These are phyloP conservation scores for Lobophora halterata DNA, from an alignment of 2,888 invertebrate species.

Conservation along the genomic window DNA sequence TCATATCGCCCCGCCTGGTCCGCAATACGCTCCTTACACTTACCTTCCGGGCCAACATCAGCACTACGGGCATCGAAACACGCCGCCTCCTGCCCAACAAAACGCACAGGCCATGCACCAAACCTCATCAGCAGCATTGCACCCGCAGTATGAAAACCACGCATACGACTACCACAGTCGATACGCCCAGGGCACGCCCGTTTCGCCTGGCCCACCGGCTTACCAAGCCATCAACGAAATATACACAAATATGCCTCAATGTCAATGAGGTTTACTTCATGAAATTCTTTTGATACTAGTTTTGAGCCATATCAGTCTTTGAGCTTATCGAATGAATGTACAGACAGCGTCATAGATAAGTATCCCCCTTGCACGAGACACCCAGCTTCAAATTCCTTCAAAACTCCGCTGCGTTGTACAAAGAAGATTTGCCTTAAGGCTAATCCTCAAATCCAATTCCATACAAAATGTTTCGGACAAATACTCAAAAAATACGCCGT, in stretches of 20 bases:
- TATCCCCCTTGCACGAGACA: too few relatives aligned
- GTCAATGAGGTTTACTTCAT: slow-evolving; percentile 29
- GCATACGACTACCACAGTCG: slow-evolving; percentile 22
- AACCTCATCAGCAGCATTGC: too few relatives aligned
- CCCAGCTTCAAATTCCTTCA: too few relatives aligned
- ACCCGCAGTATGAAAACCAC: slow-evolving; percentile 19
- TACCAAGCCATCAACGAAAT: slow-evolving; percentile 61
- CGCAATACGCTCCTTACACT: slow-evolving; percentile 19
- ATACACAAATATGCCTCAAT: slow-evolving; percentile 47
- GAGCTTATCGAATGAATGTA: slow-evolving; percentile 7
- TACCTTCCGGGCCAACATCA: slow-evolving; percentile 11
- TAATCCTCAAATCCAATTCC: too few relatives aligned
- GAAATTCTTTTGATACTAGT: too few relatives aligned
- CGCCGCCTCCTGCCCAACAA: slow-evolving; percentile 10
- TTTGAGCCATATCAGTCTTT: slow-evolving; percentile 9
- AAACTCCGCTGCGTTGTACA: too few relatives aligned
- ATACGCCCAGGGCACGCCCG: slow-evolving; percentile 28
- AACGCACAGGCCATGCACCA: slow-evolving; percentile 9
- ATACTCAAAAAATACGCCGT: too few relatives aligned
- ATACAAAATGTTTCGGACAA: too few relatives aligned
- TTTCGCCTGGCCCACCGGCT: slow-evolving; percentile 66
- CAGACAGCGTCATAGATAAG: too few relatives aligned
- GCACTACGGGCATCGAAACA: slow-evolving; percentile 9
- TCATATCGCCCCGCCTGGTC: slow-evolving; percentile 12
- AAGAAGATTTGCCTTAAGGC: too few relatives aligned